Conservation (phyloP, 2,888 invertebrate species). For the Isotomurus palustris region DNA sequence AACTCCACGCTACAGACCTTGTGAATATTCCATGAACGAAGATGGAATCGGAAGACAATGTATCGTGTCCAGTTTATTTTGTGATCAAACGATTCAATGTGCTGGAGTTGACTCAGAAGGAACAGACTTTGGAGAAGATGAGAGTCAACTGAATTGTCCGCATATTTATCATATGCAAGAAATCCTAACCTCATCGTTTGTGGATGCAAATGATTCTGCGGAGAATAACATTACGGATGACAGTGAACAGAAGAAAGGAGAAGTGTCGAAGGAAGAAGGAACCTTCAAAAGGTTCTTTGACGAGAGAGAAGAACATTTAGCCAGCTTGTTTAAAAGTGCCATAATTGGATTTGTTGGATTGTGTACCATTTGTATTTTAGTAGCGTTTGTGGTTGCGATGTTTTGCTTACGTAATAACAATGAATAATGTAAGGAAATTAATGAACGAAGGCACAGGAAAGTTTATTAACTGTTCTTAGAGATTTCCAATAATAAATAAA, state of each 20-base stretch:
- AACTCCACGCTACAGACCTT: neutral
- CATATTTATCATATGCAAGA: neutral
- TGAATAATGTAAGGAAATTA: no score
- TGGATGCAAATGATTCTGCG: neutral
- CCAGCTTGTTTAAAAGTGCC: neutral
- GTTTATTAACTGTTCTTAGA: no score
- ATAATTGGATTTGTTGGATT: constrained; percentile 1
- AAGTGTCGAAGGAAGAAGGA: neutral
- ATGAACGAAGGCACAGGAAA: no score
- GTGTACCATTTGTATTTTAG: neutral
- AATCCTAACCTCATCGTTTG: neutral
- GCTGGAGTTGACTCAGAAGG: neutral
- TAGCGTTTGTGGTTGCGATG: neutral
- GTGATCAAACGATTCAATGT: neutral
- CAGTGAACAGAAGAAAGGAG: neutral
- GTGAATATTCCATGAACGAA: neutral
- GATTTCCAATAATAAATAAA: no score
- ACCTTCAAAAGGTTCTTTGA: constrained; percentile 1
- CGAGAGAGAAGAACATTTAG: constrained; percentile 1
- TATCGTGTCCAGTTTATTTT: constrained; percentile 1
- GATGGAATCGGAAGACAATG: neutral
- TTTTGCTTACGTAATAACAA: neutral
- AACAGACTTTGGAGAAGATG: neutral
- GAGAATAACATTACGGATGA: no score
- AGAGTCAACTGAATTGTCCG: neutral